phyloP scores from a whole-genome alignment of 2,113 vertebrate genomes.

The Lanius collurio region DNA sequence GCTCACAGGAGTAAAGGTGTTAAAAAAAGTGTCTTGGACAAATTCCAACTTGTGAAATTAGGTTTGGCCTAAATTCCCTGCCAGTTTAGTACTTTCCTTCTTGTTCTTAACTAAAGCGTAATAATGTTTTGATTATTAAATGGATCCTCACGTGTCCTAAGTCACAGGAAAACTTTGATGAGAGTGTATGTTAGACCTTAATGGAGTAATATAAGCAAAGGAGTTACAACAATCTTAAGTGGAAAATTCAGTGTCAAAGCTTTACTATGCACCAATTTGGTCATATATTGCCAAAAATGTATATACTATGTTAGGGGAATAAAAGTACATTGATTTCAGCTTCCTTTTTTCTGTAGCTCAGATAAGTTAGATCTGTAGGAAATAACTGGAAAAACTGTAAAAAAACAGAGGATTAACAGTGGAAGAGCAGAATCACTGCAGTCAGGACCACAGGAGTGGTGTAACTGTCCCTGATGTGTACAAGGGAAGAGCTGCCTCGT shows the following conservation, averaged over 20 bases:
- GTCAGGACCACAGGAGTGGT: rapidly evolving
- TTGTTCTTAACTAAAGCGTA: neutral
- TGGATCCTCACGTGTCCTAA: neutral
- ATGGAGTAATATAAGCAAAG: neutral
- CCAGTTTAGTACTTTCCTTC: neutral
- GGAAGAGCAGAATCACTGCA: neutral
- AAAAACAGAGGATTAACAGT: neutral
- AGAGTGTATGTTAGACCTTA: neutral
- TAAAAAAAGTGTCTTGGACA: conserved; percentile 21
- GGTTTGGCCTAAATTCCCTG: conserved; percentile 10
- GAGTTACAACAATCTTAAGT: neutral
- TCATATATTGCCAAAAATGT: neutral
- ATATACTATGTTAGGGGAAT: neutral
- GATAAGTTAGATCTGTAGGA: neutral
- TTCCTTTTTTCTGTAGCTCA: neutral
- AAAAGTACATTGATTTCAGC: neutral
- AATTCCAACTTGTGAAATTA: conserved; percentile 41
- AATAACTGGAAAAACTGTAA: neutral
- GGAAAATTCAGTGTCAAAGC: neutral
- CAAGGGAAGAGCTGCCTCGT: neutral
- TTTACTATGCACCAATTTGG: neutral
- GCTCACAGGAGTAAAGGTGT: conserved; percentile 39
- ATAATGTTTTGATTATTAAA: neutral
- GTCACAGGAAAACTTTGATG: neutral
- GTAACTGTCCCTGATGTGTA: neutral